Percentiles rank a stretch among this genome's conserved stretches.
These are phyloP conservation scores for Hydrozoanthus tunicans DNA, from an alignment of 64 coral and sea anemone genomes.

Conservation along the genomic window DNA sequence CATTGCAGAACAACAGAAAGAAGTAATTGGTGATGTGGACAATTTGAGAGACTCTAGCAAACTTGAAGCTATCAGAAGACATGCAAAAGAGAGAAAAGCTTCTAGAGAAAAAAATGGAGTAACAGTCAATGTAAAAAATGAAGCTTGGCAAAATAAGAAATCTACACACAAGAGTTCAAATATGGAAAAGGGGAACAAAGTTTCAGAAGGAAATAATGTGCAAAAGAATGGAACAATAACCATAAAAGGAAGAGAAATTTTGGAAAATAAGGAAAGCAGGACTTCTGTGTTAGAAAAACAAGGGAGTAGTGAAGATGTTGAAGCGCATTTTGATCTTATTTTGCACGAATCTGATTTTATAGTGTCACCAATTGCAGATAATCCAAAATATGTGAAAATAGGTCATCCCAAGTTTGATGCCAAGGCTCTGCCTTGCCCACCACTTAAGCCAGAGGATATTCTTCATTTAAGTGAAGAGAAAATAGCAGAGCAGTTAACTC, in stretches of 20 bases:
- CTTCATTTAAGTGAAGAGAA: conserved; percentile 64
- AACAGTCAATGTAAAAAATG: not conserved
- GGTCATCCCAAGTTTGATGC: conserved; percentile 82
- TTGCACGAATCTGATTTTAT: conserved; percentile 91
- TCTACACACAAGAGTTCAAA: not conserved
- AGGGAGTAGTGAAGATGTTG: not conserved
- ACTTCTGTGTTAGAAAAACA: conserved; percentile 7
- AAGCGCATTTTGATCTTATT: conserved; percentile 46
- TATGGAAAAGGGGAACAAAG: conserved; percentile 32
- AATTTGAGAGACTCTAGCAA: conserved; percentile 20
- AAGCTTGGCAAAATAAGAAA: conserved; percentile 2
- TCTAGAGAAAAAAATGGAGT: conserved; percentile 36
- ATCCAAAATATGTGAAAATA: conserved; percentile 86
- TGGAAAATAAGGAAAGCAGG: conserved; percentile 26
- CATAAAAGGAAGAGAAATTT: conserved; percentile 26
- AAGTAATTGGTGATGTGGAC: not conserved
- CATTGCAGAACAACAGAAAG: not conserved
- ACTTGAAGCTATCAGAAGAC: conserved; percentile 4
- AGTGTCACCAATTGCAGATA: conserved; percentile 91
- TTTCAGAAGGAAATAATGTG: not conserved
- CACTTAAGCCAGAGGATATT: conserved; percentile 84
- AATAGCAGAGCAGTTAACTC: conserved; percentile 66
- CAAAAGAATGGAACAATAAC: conserved; percentile 54
- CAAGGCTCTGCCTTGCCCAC: conserved; percentile 79
- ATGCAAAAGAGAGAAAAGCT: conserved; percentile 10